Evolutionary conservation across 2,888 invertebrate genomes (phyloP), one percentile per base, ranked within the genome.

Genomic region (Epinotia demarniana): DNA sequence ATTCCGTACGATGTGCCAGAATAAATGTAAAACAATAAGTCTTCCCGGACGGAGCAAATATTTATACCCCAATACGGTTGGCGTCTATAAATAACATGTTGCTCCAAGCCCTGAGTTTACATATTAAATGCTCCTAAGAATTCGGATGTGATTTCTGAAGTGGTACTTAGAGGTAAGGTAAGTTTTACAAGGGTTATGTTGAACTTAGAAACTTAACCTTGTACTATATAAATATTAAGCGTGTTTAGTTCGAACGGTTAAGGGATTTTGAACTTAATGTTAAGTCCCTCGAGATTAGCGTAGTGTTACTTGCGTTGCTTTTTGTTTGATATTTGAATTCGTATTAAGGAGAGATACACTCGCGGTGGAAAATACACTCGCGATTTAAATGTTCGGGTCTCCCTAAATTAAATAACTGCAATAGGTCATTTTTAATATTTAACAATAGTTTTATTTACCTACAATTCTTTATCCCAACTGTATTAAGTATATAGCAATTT

Each of bases 11-110:
- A 23, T 39, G 70, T 71, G 71, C 18, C 55, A 9, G 71, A 67
- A 67, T 67, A 71, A 75, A 75, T 75, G 66, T 75, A 61, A 71
- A 67, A 75, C 75, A 75, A 71, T 75, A 75, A 75, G 75, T 75
- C 71, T 71, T 66, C 19, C 19, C 71, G 71, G 60, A 55, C 71
- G 66, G 61, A 53, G 33, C 71, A 71, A 71, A 71, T 71, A 75
- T 75, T 75, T 75, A 75, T 75, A 71, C 75, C 75, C 55, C 60
- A 53, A 43, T 71, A 75, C 64, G 71, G 66, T 27, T 71, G 66
- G 60, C 60, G 53, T 60, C 60, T 71, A 70, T 61, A 71, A 66
- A 70, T 71, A 75, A 66, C 23, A 66, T 27, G 33, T 43, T 46
- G 55, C 55, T n/a, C n/a, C 11, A 60, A 39, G 18, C 19, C 72